Evolutionary conservation across 2,888 invertebrate species (phyloP).

Genomic region (Archips crataeganus): DNA sequence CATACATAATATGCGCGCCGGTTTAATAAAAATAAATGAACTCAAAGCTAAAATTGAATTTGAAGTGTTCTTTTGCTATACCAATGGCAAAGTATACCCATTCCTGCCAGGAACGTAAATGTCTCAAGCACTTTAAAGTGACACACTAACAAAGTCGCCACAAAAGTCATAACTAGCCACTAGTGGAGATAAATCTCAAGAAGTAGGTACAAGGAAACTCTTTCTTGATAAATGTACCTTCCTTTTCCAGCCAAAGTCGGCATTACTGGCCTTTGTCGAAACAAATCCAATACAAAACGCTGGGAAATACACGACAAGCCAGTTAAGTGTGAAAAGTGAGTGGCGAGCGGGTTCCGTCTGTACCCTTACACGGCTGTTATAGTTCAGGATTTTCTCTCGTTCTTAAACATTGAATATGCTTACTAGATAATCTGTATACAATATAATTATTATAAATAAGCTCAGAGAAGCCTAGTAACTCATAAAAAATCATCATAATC

Average conservation of each 20-base stretch:
- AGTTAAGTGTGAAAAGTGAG: slow-evolving; percentile 21
- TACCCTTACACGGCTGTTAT: no score
- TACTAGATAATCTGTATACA: no score
- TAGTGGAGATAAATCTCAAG: slow-evolving; percentile 20
- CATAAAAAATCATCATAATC: no score
- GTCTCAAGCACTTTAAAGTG: not conserved
- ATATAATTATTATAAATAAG: no score
- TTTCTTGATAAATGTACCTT: slow-evolving; percentile 34
- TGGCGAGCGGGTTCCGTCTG: slow-evolving; percentile 23
- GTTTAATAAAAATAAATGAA: no score
- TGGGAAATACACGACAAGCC: slow-evolving; percentile 30
- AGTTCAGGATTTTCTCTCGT: no score
- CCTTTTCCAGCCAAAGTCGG: slow-evolving; percentile 36
- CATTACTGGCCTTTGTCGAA: slow-evolving; percentile 40
- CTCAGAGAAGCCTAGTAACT: no score
- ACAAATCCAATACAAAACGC: slow-evolving; percentile 41
- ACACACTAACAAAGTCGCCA: not conserved
- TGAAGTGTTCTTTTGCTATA: no score
- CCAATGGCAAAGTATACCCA: no score
- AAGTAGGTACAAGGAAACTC: slow-evolving; percentile 27
- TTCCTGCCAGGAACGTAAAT: not conserved
- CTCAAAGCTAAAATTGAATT: no score
- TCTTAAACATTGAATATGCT: no score
- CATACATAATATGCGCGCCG: no score
- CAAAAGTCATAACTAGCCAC: slow-evolving; percentile 8